Conservation (phyloP, 2,113 vertebrate genomes). For the Perca schrenkii region DNA sequence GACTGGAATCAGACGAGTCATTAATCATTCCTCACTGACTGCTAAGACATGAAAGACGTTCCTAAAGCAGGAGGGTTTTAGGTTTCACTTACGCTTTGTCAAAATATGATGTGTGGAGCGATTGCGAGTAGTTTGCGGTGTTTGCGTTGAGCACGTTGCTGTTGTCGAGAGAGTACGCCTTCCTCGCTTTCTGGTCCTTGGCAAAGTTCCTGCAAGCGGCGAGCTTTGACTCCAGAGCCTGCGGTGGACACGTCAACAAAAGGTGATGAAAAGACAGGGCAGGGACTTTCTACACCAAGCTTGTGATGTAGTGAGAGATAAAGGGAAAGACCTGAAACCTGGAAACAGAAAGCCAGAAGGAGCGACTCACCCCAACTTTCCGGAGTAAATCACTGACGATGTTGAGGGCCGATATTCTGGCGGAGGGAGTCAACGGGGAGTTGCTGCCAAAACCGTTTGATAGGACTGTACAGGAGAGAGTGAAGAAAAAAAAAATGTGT, state of each 20-base stretch:
- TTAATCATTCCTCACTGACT: background rate
- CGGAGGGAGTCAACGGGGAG: conserved; percentile 95
- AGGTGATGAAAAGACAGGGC: accelerated
- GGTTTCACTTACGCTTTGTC: conserved; percentile 92
- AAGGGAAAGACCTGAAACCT: background rate
- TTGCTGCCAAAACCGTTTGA: conserved; percentile 92
- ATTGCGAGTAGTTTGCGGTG: conserved; percentile 87
- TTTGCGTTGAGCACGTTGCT: conserved; percentile 86
- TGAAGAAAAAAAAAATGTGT: background rate
- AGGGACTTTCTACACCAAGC: background rate
- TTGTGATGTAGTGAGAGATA: background rate
- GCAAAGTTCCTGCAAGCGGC: conserved; percentile 96
- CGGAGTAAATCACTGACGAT: conserved; percentile 96
- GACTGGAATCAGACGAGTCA: background rate
- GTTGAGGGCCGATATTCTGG: conserved; percentile 98
- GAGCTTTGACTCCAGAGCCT: conserved; percentile 98
- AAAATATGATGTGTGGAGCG: conserved; percentile 91
- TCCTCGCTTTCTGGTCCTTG: conserved; percentile 95
- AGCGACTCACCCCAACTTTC: conserved; percentile 95
- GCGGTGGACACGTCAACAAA: background rate
- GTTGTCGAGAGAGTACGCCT: conserved; percentile 89
- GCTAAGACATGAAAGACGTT: background rate
- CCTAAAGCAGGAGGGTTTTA: background rate
- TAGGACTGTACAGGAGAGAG: conserved; percentile 82
- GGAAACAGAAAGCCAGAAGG: background rate